Percentiles rank a stretch among this genome's conserved stretches.
Conservation (phyloP, 2,888 invertebrate genomes). For the Drosophila aldrichi region DNA sequence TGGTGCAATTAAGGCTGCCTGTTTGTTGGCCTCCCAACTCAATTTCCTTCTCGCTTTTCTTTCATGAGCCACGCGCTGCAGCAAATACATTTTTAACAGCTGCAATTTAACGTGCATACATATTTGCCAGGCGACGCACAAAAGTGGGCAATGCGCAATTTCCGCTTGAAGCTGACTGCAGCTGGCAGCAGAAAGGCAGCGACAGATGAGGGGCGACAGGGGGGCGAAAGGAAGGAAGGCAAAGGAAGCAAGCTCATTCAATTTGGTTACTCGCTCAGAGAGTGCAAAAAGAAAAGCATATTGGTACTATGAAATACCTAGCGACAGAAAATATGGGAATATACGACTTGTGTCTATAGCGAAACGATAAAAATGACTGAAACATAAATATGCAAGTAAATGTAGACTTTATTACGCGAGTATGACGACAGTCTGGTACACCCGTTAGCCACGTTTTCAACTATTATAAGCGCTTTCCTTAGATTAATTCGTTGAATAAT, state of each 20-base stretch:
- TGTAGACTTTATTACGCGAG: no score
- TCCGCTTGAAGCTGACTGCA: slow-evolving; percentile 52
- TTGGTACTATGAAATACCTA: background rate
- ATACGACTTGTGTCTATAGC: no score
- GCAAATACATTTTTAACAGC: slow-evolving; percentile 69
- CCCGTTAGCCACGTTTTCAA: background rate
- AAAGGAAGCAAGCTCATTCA: slow-evolving; percentile 6
- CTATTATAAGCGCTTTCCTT: background rate
- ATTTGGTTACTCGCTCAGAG: background rate
- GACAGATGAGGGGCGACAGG: background rate
- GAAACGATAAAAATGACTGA: no score
- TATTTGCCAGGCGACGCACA: slow-evolving; percentile 66
- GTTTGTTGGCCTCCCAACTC: slow-evolving; percentile 52
- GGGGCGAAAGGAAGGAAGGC: background rate
- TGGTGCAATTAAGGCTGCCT: slow-evolving; percentile 52
- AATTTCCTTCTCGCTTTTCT: slow-evolving; percentile 59
- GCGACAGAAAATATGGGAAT: no score
- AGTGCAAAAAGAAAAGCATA: background rate
- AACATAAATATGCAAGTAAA: no score
- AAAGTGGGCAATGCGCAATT: slow-evolving; percentile 71
- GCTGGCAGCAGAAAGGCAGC: background rate
- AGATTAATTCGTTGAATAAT: slow-evolving; percentile 14
- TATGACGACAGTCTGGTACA: background rate
- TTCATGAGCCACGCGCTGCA: slow-evolving; percentile 33
- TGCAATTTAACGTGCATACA: slow-evolving; percentile 64